These are phyloP conservation scores for Orycteropus afer DNA, from an alignment of 2,113 vertebrate species.

Conservation along the genomic window DNA sequence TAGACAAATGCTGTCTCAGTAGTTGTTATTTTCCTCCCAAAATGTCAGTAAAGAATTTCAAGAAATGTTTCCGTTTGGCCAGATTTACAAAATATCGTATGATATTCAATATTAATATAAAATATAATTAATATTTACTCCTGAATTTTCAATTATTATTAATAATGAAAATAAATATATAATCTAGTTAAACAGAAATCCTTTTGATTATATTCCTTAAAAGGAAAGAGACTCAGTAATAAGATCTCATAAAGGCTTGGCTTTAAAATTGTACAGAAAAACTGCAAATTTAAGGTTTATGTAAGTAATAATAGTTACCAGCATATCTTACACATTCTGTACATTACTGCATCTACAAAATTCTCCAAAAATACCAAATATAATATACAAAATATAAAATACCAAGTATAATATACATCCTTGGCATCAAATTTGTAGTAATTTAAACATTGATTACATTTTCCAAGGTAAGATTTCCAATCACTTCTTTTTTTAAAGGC, in stretches of 20 bases:
- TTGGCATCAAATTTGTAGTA: neutral
- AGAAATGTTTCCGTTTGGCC: slow-evolving; percentile 17
- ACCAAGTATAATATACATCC: neutral
- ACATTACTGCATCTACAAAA: neutral
- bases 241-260: neutral
- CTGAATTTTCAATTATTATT: neutral
- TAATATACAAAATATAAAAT: neutral
- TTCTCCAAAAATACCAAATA: neutral
- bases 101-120: slow-evolving; percentile 39
- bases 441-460: neutral
- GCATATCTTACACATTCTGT: neutral
- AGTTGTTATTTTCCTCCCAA: neutral
- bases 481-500: neutral
- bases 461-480: neutral
- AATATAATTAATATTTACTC: slow-evolving; percentile 10
- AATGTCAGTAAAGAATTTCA: neutral
- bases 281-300: neutral
- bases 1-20: neutral
- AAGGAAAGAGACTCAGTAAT: neutral
- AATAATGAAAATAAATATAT: neutral
- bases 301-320: neutral
- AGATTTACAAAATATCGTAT: slow-evolving; percentile 10
- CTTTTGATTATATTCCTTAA: slow-evolving; percentile 23
- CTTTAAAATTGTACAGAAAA: slow-evolving; percentile 36
- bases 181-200: neutral